Conservation (phyloP, 2,797 vertebrate genomes). For the Choloepus didactylus region DNA sequence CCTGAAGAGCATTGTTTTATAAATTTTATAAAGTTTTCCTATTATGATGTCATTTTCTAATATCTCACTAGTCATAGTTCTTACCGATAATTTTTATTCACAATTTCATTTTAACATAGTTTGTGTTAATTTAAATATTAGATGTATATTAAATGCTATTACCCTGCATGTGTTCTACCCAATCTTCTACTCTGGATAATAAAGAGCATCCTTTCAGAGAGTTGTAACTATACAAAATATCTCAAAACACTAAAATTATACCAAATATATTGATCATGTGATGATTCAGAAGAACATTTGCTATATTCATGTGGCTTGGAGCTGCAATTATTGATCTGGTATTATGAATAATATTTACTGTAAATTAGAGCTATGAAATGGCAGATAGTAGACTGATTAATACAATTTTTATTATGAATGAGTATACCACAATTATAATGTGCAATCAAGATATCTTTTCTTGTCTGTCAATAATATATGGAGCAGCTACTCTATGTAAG, state of each 20-base stretch:
- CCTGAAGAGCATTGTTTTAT: neutral
- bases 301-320: neutral
- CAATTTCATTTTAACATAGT: neutral
- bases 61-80: neutral
- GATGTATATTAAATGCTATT: neutral
- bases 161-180: neutral
- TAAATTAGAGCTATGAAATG: conserved; percentile 43
- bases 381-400: neutral
- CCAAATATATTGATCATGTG: conserved; percentile 30
- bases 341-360: conserved; percentile 44
- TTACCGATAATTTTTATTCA: neutral
- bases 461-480: neutral
- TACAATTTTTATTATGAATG: neutral
- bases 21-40: neutral
- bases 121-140: neutral
- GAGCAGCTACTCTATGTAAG: neutral
- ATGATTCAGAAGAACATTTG: neutral
- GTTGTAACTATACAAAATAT: neutral
- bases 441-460: neutral
- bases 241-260: conserved; percentile 25
- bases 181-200: neutral
- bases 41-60: neutral
- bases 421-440: neutral
- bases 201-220: neutral
- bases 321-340: neutral